phyloP scores from a whole-genome alignment of 2,888 invertebrate species.

The Didymodactylos carnosus region DNA sequence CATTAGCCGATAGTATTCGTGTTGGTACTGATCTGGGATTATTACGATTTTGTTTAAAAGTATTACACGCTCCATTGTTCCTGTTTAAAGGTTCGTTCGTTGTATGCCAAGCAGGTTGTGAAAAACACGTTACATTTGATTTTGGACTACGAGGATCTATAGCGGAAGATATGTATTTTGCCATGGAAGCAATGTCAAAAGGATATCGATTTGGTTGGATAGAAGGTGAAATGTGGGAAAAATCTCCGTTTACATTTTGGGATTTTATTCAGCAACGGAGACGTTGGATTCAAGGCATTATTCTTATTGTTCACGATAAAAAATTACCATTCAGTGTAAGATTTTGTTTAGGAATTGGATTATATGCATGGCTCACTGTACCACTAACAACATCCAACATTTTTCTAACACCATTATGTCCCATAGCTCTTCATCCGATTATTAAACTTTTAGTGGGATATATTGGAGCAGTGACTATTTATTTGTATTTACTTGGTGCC shows the following conservation, averaged over 20 bases:
- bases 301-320: slow-evolving; percentile 44
- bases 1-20: slow-evolving; percentile 77
- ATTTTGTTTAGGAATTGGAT: slow-evolving; percentile 59
- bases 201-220: slow-evolving; percentile 83
- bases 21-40: slow-evolving; percentile 97
- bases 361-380: slow-evolving; percentile 86
- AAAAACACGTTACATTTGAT: slow-evolving; percentile 73
- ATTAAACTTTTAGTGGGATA: slow-evolving; percentile 72
- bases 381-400: slow-evolving; percentile 76
- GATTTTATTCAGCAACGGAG: slow-evolving; percentile 89
- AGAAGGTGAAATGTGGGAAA: slow-evolving; percentile 97
- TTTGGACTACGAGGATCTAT: slow-evolving; percentile 87
- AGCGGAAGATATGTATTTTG: slow-evolving; percentile 92
- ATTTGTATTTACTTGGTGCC: slow-evolving; percentile 95
- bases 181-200: slow-evolving; percentile 73
- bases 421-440: slow-evolving; percentile 49
- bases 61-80: slow-evolving; percentile 80
- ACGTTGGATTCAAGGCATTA: slow-evolving; percentile 56
- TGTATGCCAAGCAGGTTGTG: slow-evolving; percentile 71
- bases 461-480: slow-evolving; percentile 75
- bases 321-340: slow-evolving; percentile 58
- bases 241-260: slow-evolving; percentile 77
- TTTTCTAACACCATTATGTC: slow-evolving; percentile 59
- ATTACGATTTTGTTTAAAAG: slow-evolving; percentile 65
- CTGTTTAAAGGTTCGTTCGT: slow-evolving; percentile 97